A percentile compares a stretch with the other conserved stretches of the same genome.
These are phyloP conservation scores for Acronicta alni DNA, from an alignment of 2,888 invertebrate species.

Conservation along the genomic window DNA sequence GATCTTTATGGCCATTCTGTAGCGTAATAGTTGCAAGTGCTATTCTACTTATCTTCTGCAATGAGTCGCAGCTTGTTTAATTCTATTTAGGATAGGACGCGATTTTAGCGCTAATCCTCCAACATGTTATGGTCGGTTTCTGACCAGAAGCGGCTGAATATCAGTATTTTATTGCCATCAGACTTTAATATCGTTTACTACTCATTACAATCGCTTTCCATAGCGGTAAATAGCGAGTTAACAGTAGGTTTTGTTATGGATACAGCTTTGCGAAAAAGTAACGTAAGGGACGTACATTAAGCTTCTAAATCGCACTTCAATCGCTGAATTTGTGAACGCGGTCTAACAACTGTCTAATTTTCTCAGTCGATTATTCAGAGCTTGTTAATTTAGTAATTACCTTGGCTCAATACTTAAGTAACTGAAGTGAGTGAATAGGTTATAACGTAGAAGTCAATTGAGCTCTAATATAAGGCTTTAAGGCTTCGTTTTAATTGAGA, in stretches of 20 bases:
- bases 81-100: too few relatives aligned
- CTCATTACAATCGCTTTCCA: too few relatives aligned
- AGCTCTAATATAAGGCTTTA: slow-evolving; percentile 6
- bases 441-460: slow-evolving; percentile 9
- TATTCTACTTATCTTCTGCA: too few relatives aligned
- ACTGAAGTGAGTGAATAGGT: slow-evolving; percentile 22
- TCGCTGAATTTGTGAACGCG: background rate
- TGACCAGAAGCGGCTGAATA: too few relatives aligned
- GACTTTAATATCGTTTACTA: too few relatives aligned
- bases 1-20: background rate
- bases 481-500: slow-evolving; percentile 21
- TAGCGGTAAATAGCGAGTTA: too few relatives aligned
- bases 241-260: background rate
- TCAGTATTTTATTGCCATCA: too few relatives aligned
- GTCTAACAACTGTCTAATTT: slow-evolving; percentile 4
- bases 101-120: too few relatives aligned
- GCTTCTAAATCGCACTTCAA: background rate
- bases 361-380: slow-evolving; percentile 13
- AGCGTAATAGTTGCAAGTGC: background rate
- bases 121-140: too few relatives aligned
- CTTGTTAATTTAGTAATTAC: slow-evolving; percentile 31
- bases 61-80: too few relatives aligned
- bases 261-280: background rate
- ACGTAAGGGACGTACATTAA: background rate
- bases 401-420: slow-evolving; percentile 6